Conservation (phyloP, 2,113 vertebrate genomes). For the Bucco capensis region DNA sequence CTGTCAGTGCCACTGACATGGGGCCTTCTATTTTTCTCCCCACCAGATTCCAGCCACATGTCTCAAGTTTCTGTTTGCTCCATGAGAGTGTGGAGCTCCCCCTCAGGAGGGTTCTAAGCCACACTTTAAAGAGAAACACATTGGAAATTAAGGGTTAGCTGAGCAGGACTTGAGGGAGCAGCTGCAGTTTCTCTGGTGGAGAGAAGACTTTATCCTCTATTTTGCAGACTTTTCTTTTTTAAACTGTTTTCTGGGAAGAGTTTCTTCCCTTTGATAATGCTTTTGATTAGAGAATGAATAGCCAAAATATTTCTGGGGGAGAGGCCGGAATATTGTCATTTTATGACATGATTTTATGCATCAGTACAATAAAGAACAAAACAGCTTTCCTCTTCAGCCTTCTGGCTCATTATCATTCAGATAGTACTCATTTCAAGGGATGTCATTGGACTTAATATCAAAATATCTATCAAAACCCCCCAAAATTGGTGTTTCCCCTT, state of each 20-base stretch:
- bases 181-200: slow-evolving; percentile 31
- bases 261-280: slow-evolving; percentile 1
- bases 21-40: slow-evolving; percentile 18
- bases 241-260: not conserved
- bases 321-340: not conserved
- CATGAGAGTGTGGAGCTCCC: not conserved
- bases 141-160: slow-evolving; percentile 13
- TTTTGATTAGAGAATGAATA: slow-evolving; percentile 11
- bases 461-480: not conserved
- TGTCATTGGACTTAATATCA: not conserved
- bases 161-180: slow-evolving; percentile 9
- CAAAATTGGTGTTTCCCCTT: not conserved
- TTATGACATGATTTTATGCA: slow-evolving; percentile 3
- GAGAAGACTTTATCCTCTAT: not conserved
- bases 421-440: not conserved
- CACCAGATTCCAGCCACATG: slow-evolving; percentile 49
- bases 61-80: slow-evolving; percentile 29
- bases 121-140: slow-evolving; percentile 19
- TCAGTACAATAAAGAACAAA: not conserved
- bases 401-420: not conserved
- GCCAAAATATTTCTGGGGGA: not conserved
- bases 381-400: not conserved
- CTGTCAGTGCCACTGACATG: not conserved
- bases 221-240: not conserved
- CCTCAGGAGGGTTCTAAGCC: slow-evolving; percentile 4